phyloP scores from a whole-genome alignment of 1,140 invertebrate genomes.

The Riptortus pedestris region DNA sequence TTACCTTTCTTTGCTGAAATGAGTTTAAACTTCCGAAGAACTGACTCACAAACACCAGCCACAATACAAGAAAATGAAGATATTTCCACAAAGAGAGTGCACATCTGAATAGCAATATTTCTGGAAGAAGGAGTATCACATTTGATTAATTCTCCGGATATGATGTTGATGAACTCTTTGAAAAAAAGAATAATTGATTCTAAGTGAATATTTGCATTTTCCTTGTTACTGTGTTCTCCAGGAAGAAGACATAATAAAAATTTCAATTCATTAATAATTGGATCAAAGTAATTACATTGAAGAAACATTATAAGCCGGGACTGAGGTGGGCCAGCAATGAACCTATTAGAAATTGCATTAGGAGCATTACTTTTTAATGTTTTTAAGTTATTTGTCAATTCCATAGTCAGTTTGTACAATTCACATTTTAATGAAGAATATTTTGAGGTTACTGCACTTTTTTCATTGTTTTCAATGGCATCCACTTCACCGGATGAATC shows the following conservation, averaged over 20 bases:
- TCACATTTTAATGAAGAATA: neutral
- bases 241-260: conserved; percentile 16
- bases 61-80: conserved; percentile 22
- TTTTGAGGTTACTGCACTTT: conserved; percentile 1
- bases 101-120: conserved; percentile 16
- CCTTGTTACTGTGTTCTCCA: conserved; percentile 9
- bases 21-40: conserved; percentile 16
- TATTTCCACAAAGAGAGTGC: conserved; percentile 21
- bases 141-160: neutral
- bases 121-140: neutral
- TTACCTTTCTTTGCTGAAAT: conserved; percentile 20
- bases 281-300: conserved; percentile 23
- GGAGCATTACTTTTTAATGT: conserved; percentile 17
- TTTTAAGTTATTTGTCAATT: conserved; percentile 15
- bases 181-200: conserved; percentile 17
- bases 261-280: conserved; percentile 19
- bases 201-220: conserved; percentile 21
- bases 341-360: conserved; percentile 14
- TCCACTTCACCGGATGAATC: neutral
- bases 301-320: conserved; percentile 22
- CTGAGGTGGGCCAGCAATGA: conserved; percentile 19
- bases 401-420: neutral
- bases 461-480: neutral
- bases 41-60: conserved; percentile 12
- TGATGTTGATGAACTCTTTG: conserved; percentile 13